phyloP scores from a whole-genome alignment of 2,797 vertebrate species.

The Rhabdophis nuchalis region DNA sequence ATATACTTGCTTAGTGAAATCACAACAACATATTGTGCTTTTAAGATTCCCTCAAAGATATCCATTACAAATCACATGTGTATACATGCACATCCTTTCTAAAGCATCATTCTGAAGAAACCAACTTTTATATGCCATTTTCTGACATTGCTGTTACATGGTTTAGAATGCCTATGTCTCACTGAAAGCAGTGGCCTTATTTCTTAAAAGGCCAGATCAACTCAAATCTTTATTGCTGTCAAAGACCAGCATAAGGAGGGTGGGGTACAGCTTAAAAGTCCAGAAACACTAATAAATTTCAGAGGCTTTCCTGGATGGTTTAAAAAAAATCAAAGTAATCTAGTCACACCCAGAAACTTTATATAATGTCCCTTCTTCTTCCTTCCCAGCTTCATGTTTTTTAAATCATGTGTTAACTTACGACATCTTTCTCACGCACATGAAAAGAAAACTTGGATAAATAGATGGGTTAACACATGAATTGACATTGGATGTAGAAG shows the following conservation, averaged over 20 bases:
- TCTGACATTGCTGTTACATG: slow-evolving; percentile 63
- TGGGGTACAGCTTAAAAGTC: slow-evolving; percentile 16
- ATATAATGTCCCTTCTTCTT: not conserved
- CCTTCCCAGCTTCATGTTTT: slow-evolving; percentile 22
- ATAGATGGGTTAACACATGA: not conserved
- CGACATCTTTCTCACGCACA: not conserved
- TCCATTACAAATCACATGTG: slow-evolving; percentile 40
- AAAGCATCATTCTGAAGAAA: slow-evolving; percentile 64
- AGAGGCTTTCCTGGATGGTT: slow-evolving; percentile 60
- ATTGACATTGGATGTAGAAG: not conserved
- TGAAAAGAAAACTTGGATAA: not conserved
- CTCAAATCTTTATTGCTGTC: not conserved
- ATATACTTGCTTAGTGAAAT: not conserved
- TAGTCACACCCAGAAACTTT: slow-evolving; percentile 43
- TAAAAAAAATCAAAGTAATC: slow-evolving; percentile 65
- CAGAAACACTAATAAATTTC: slow-evolving; percentile 72
- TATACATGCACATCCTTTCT: slow-evolving; percentile 22
- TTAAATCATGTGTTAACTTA: not conserved
- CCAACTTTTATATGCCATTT: slow-evolving; percentile 64
- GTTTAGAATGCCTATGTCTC: slow-evolving; percentile 61
- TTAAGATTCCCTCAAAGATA: slow-evolving; percentile 27
- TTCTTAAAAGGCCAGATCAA: slow-evolving; percentile 52
- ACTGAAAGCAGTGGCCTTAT: slow-evolving; percentile 59
- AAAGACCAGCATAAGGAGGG: not conserved
- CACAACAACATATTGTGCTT: slow-evolving; percentile 30